Base-by-base conservation (phyloP, 2,888 invertebrate species). In the Andrena flavipes region DNA sequence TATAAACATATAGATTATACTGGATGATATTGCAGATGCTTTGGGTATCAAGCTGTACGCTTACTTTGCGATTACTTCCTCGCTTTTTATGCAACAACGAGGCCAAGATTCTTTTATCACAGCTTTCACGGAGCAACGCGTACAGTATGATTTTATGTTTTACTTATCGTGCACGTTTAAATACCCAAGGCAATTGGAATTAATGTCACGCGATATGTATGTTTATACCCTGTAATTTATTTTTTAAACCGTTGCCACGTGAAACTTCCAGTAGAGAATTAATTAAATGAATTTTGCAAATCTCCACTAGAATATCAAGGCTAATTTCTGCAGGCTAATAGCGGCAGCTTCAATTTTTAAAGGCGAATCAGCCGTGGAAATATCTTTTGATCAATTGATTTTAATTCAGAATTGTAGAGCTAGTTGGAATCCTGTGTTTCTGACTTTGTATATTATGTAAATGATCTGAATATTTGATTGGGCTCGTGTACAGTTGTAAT, bases 161-260 rank as follows among this genome's bases (percentile, higher is more conserved):
- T 42, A 42, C 16, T 42, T 56, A 10, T n/a, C 5, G 67, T 10
- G 35, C n/a, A 16, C 30, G 23, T 51, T 65, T 59, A 26, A 71
- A 54, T 76, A 71, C 48, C 77, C 33, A 16, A 67, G 54, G 5
- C 42, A 71, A 54, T 67, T 30, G 1, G 16, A 10, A 56, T 8
- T 30, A 23, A 68, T 30, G 48, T 56, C 33, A 13, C 64, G 42
- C 35, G n/a, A 30, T 54, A 51, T 48, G 23, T 30, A 26, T 42
- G 20, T 65, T 54, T 59, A 23, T 42, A 10, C 26, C 2, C 20
- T 26, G 10, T 63, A 69, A 49, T 62, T 69, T 79, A 81, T 69
- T 79, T 70, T 16, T 48, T 13, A 67, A 54, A 2, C 2, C 0
- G 64, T 6, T 30, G 30, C 26, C 33, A 60, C 42, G 1, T n/a